Evolutionary conservation across 2,888 invertebrate genomes (phyloP).

Genomic region (Agapostemon virescens): DNA sequence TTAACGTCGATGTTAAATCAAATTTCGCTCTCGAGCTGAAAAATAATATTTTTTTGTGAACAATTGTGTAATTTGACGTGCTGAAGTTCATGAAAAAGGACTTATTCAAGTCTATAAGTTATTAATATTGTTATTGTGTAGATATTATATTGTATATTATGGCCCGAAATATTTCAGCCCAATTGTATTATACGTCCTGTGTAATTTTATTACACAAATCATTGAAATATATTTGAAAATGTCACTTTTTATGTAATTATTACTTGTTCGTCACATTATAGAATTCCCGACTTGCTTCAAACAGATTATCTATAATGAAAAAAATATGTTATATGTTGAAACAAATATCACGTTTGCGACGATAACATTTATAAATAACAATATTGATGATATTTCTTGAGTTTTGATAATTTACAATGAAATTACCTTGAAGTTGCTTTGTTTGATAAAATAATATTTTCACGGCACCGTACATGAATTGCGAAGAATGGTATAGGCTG

Average conservation of each 20-base stretch:
- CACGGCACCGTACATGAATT: slow-evolving; percentile 59
- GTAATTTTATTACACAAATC: neutral
- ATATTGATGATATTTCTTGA: neutral
- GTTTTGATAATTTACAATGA: neutral
- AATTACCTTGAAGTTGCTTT: slow-evolving; percentile 52
- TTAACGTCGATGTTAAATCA: neutral
- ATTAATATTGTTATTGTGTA: no score
- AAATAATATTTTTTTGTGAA: neutral
- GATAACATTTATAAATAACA: neutral
- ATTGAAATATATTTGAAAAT: neutral
- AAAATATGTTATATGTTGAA: no score
- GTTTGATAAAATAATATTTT: slow-evolving; percentile 60
- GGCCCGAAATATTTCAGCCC: neutral
- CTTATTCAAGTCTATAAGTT: no score
- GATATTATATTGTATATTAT: no score
- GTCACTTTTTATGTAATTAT: neutral
- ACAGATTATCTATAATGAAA: slow-evolving; percentile 28
- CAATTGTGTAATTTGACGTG: neutral
- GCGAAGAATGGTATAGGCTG: slow-evolving; percentile 60
- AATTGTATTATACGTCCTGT: neutral
- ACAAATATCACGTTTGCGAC: neutral
- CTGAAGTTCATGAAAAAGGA: neutral
- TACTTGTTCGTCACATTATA: neutral
- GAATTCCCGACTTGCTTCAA: neutral
- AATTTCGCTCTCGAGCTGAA: neutral